Evolutionary conservation across 2,113 vertebrate species (phyloP).

Genomic region (Cariama cristata): DNA sequence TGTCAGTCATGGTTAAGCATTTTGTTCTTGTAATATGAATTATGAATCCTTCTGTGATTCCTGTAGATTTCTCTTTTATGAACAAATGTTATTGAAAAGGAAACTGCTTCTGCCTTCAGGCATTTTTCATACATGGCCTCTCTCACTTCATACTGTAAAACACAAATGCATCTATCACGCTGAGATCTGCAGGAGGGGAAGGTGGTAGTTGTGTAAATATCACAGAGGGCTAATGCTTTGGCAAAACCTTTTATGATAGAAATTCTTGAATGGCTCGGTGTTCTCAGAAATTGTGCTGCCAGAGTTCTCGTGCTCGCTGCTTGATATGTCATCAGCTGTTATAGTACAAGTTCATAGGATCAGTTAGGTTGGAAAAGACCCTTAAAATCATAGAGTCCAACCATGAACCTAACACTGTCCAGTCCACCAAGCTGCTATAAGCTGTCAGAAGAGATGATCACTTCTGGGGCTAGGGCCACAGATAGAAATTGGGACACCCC

Average conservation of each 20-base stretch:
- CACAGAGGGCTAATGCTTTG: not conserved
- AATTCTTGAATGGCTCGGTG: not conserved
- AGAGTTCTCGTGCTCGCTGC: accelerated
- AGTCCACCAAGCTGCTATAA: not conserved
- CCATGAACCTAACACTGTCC: not conserved
- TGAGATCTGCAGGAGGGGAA: not conserved
- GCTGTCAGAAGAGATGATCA: not conserved
- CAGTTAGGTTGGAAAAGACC: not conserved
- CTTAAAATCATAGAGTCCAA: not conserved
- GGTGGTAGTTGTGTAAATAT: not conserved
- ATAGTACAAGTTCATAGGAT: not conserved
- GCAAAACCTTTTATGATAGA: not conserved
- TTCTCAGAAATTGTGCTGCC: not conserved
- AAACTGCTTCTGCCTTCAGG: not conserved
- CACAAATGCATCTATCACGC: not conserved
- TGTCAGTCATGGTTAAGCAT: not conserved
- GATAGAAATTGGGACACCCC: not conserved
- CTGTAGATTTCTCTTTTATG: not conserved
- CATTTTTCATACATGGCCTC: not conserved
- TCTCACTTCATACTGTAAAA: not conserved
- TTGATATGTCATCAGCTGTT: not conserved
- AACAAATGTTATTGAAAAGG: constrained; percentile 25
- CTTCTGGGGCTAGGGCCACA: not conserved
- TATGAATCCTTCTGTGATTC: not conserved
- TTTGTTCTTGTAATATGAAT: not conserved